phyloP scores from a whole-genome alignment of 2,797 vertebrate species.

The Hirundo rustica region DNA sequence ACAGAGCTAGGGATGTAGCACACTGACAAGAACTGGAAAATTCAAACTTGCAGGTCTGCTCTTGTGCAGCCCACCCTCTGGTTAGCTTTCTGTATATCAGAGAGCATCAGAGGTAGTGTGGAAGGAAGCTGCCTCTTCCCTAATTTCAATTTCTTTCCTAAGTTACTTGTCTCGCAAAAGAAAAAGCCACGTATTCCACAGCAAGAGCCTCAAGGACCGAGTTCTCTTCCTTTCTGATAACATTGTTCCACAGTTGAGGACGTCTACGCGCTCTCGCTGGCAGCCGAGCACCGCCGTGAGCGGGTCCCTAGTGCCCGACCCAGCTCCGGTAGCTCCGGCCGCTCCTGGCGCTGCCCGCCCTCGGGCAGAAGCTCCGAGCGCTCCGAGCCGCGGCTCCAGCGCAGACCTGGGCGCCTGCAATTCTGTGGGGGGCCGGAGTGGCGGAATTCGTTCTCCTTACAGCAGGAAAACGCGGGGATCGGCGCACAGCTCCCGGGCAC shows the following conservation, averaged over 20 bases:
- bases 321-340: rapidly evolving
- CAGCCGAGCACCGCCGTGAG: rapidly evolving
- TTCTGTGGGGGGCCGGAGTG: neutral
- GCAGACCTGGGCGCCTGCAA: neutral
- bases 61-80: neutral
- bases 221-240: neutral
- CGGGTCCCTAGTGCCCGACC: rapidly evolving
- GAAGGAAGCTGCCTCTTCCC: neutral
- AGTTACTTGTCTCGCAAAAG: neutral
- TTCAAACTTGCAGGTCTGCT: no score
- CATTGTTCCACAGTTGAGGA: rapidly evolving
- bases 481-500: rapidly evolving
- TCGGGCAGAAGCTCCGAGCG: neutral
- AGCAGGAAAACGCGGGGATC: rapidly evolving
- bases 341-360: rapidly evolving
- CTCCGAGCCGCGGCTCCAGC: neutral
- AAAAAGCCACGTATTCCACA: neutral
- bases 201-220: neutral
- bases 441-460: rapidly evolving
- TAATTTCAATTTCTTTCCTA: neutral
- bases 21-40: neutral
- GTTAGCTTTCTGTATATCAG: neutral
- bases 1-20: no score
- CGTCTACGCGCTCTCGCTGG: rapidly evolving
- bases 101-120: rapidly evolving